Conservation (phyloP, 2,888 invertebrate species). For the Standfussiana lucernea region DNA sequence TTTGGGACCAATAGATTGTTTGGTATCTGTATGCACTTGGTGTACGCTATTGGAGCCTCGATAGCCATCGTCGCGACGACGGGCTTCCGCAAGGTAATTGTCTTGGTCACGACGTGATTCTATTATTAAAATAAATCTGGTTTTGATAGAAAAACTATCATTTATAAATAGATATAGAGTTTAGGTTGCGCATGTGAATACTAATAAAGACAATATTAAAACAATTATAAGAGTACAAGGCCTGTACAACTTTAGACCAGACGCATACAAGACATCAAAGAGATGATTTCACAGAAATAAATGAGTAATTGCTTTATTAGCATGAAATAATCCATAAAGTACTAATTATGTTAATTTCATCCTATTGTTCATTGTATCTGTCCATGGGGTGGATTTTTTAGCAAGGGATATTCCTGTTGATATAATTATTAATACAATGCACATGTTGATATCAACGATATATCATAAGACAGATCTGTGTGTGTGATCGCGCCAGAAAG, state of each 20-base stretch:
- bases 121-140: constrained; percentile 20
- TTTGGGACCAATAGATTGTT: constrained; percentile 30
- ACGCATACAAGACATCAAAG: background rate
- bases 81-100: constrained; percentile 52
- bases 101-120: constrained; percentile 47
- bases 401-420: background rate
- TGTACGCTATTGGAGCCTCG: constrained; percentile 37
- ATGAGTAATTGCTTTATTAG: constrained; percentile 39
- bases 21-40: constrained; percentile 46
- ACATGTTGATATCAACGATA: background rate
- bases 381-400: constrained; percentile 13
- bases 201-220: background rate
- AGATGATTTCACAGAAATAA: constrained; percentile 28
- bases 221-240: background rate
- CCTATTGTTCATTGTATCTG: constrained; percentile 50
- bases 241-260: background rate
- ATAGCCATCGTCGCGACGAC: constrained; percentile 26
- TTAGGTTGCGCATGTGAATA: background rate
- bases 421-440: background rate
- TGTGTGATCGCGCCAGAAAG: background rate
- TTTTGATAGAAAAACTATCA: constrained; percentile 2
- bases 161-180: background rate
- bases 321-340: constrained; percentile 36
- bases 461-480: background rate
- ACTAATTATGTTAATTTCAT: constrained; percentile 50